Conservation (phyloP, 2,113 vertebrate species). For the Hyla sarda region DNA sequence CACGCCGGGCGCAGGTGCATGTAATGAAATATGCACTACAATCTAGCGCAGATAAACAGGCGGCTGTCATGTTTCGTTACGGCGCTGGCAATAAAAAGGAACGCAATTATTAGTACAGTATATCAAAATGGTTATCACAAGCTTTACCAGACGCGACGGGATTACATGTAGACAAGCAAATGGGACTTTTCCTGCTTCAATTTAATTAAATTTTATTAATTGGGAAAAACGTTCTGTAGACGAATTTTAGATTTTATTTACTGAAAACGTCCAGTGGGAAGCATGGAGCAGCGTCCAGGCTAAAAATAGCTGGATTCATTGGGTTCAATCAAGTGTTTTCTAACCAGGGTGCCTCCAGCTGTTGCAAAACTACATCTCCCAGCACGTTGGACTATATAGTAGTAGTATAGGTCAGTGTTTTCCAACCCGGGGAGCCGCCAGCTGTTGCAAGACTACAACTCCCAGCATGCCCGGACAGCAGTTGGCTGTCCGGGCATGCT, state of each 20-base stretch:
- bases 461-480: no score
- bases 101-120: constrained; percentile 2
- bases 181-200: not conserved
- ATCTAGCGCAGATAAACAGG: not conserved
- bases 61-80: constrained; percentile 18
- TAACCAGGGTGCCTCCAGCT: not conserved
- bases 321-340: not conserved
- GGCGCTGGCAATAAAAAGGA: not conserved
- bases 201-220: not conserved
- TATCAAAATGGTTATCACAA: constrained; percentile 1
- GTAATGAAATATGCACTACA: not conserved
- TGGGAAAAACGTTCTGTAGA: not conserved
- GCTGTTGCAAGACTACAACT: no score
- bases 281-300: not conserved
- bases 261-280: not conserved
- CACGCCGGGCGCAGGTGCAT: not conserved
- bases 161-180: not conserved
- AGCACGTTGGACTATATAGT: no score
- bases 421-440: no score
- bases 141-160: not conserved
- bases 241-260: not conserved
- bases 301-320: not conserved
- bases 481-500: no score
- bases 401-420: no score
- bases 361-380: not conserved